phyloP scores from a whole-genome alignment of 92 coral and sea anemone species.

The Desmophyllum pertusum region DNA sequence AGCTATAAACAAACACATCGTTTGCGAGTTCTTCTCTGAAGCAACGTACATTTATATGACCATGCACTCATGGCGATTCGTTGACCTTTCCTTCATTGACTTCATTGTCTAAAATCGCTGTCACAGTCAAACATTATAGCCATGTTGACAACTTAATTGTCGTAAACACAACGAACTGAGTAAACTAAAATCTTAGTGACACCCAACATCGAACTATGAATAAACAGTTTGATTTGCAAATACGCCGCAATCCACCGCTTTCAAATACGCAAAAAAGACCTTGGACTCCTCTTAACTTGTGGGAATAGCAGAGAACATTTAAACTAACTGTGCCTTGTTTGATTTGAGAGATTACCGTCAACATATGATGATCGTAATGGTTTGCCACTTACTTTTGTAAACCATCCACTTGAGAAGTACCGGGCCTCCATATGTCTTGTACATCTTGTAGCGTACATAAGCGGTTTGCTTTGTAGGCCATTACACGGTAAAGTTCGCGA shows the following conservation, averaged over 20 bases:
- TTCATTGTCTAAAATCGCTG: not conserved
- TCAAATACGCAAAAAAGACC: not conserved
- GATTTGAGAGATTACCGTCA: not conserved
- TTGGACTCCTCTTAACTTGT: no score
- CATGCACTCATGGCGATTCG: no score
- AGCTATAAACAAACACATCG: slow-evolving; percentile 7
- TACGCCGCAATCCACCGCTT: not conserved
- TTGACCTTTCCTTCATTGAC: not conserved
- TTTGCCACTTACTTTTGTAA: slow-evolving; percentile 23
- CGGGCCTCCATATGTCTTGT: slow-evolving; percentile 45
- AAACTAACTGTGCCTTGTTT: not conserved
- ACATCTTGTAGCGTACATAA: slow-evolving; percentile 29
- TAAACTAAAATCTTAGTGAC: not conserved
- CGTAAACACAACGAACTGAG: not conserved
- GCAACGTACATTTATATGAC: no score
- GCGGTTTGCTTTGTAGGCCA: slow-evolving; percentile 25
- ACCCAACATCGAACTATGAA: not conserved
- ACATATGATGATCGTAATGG: not conserved
- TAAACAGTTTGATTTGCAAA: not conserved
- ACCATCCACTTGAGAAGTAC: slow-evolving; percentile 42
- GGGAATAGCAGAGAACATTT: not conserved
- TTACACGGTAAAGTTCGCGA: not conserved
- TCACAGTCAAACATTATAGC: not conserved
- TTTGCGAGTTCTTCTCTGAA: not conserved
- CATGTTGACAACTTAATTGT: not conserved